Evolutionary conservation across 2,113 vertebrate genomes (phyloP), one percentile per base, ranked within the genome.

Genomic region (Sciurus niger): DNA sequence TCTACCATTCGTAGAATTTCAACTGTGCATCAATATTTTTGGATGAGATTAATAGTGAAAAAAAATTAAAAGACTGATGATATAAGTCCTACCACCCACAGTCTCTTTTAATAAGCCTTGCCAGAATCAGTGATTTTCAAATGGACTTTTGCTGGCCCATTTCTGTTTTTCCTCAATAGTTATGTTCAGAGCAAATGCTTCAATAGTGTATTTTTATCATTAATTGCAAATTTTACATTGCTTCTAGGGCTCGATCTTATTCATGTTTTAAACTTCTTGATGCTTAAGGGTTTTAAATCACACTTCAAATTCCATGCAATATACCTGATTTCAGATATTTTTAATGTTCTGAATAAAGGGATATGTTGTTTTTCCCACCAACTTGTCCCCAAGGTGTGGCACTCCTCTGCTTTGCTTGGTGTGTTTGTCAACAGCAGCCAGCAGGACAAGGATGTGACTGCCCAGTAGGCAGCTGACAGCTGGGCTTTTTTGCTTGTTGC

Each of bases 21-120:
- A 98, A 95, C 46, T 92, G 63, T 63, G 68, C 87, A 98, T 98
- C 97, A 96, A 70, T 96, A 93, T 96, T 98, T 98, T 98, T 97
- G 96, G 96, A 97, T 88, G 43, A 88, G 94, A 30, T 97, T 98
- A 95, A 97, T 98, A 96, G 98, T 24, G 65, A 87, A 96, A 82
- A 94, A 94, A 97, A 8, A 40, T 96, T 97, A 93, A 97, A 98
- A 98, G 96, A 91, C 63, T 86, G 90, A 96, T 93, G 86, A 94
- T 73, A 32, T 95, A 97, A 98, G 28, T 97, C 95, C 58, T 83
- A 94, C 95, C 79, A 91, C 96, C 91, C 97, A 68, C 28, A 63
- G 40, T 98, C 98, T 98, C 79, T 96, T 92, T 97, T 97, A 97
- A 95, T 85, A 97, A 93, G 10, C 1, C 25, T 90, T 96, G 32